These are phyloP conservation scores for Nesospiza acunhae DNA, from an alignment of 2,113 vertebrate species.

Conservation along the genomic window DNA sequence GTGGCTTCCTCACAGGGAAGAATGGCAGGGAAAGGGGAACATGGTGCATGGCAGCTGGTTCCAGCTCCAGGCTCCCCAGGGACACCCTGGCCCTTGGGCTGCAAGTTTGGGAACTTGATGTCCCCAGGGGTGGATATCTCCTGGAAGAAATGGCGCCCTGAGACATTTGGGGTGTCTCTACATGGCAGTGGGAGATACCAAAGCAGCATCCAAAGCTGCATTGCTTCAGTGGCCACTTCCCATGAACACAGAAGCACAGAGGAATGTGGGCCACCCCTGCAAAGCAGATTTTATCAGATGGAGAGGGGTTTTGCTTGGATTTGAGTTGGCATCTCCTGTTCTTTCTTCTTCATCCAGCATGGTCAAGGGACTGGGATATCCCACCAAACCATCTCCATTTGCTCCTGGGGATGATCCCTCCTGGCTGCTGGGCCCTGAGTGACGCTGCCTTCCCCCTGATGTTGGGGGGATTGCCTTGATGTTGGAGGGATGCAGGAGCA, in stretches of 20 bases:
- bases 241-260: not conserved
- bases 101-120: fast-evolving
- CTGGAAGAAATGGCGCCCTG: not conserved
- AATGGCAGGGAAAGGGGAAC: not conserved
- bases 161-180: not conserved
- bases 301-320: not conserved
- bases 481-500: not conserved
- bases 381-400: not conserved
- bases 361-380: fast-evolving
- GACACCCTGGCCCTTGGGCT: not conserved
- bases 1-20: not conserved
- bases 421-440: not conserved
- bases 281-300: not conserved
- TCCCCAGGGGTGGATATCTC: not conserved
- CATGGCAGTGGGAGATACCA: not conserved
- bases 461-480: fast-evolving
- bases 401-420: not conserved
- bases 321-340: not conserved
- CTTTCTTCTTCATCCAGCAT: not conserved
- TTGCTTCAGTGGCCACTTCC: fast-evolving
- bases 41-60: fast-evolving
- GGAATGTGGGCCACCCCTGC: fast-evolving
- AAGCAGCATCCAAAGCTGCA: fast-evolving
- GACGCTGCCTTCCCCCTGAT: fast-evolving
- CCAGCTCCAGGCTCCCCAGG: not conserved